Evolutionary conservation across 35 echinoderm and acorn worm species (phyloP), one percentile per base, ranked within the genome.

Genomic region (Lytechinus variegatus): DNA sequence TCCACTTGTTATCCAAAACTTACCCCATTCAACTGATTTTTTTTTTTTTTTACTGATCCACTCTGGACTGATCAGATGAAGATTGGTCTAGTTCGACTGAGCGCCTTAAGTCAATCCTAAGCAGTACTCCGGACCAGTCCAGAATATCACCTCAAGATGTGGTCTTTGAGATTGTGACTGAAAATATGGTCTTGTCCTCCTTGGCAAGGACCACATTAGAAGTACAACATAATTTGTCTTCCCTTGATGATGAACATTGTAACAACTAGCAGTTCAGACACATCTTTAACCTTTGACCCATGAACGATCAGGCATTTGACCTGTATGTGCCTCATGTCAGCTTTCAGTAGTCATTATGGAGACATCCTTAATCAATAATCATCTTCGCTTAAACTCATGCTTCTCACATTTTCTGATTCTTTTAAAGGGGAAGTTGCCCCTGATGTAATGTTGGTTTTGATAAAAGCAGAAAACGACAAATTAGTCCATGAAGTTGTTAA

Each of bases 261-360:
- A 24, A 3, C 66, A 79, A 79, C 66, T 79, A 79, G 66, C 3
- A 24, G 19, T 79, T 79, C 66, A 79, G 66, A 19, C 66, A 79
- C 19, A 79, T 79, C 66, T 79, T 79, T 79, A 79, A 79, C 66
- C 14, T n/a, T 16, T 79, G 66, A 79, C 66, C 16, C 14, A 79
- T 79, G 66, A 79, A 16, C 14, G 21, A 24, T 79, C 19, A 79
- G 6, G n/a, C 66, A 16, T 19, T 79, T 79, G 16, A 24, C 14
- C 66, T 79, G 66, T 13, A 58, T 79, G 66, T 79, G 66, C n/a
- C 66, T 79, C 66, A n/a, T 79, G 66, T 79, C 66, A 79, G 66
- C 66, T n/a, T 24, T 79, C 66, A 79, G 66, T 79, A 79, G 66
- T 79, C 66, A 79, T 79, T 79, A 79, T 79, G 16, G 66, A 79